Conservation (phyloP, 2,797 vertebrate species). For the Onychomys torridus region DNA sequence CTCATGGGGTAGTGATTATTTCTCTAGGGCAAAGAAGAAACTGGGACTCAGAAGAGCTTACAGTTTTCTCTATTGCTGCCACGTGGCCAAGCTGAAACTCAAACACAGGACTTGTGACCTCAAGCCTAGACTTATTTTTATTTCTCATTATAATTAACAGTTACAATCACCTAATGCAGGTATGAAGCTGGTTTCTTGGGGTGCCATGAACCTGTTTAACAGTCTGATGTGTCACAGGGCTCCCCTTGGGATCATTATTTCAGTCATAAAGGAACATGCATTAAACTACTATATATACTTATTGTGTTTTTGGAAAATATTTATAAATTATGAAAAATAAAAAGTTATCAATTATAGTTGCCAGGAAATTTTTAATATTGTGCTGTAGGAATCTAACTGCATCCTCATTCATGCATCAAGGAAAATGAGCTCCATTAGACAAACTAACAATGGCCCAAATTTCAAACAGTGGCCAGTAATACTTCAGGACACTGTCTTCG, state of each 20-base stretch:
- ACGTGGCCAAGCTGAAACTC: not conserved
- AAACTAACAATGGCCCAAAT: not conserved
- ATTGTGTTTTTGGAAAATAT: not conserved
- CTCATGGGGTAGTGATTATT: not conserved
- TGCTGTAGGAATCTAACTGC: not conserved
- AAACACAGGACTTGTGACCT: not conserved
- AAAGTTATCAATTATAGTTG: not conserved
- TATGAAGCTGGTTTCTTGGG: not conserved
- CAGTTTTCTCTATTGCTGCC: not conserved
- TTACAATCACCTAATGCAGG: not conserved
- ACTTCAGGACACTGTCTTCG: not conserved
- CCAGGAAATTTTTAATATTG: not conserved
- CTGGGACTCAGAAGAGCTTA: not conserved
- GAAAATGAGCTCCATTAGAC: not conserved
- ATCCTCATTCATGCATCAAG: conserved; percentile 1
- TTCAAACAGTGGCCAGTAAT: not conserved
- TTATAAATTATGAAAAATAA: not conserved
- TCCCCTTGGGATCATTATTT: conserved; percentile 4
- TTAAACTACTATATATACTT: not conserved
- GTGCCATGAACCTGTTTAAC: not conserved
- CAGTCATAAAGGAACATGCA: not conserved
- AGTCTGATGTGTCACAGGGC: not conserved
- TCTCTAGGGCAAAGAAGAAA: not conserved
- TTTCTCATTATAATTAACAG: not conserved
- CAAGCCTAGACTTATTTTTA: not conserved